Evolutionary conservation across 2,113 vertebrate species (phyloP), one percentile per base, ranked within the genome.

Genomic region (Procapra przewalskii): DNA sequence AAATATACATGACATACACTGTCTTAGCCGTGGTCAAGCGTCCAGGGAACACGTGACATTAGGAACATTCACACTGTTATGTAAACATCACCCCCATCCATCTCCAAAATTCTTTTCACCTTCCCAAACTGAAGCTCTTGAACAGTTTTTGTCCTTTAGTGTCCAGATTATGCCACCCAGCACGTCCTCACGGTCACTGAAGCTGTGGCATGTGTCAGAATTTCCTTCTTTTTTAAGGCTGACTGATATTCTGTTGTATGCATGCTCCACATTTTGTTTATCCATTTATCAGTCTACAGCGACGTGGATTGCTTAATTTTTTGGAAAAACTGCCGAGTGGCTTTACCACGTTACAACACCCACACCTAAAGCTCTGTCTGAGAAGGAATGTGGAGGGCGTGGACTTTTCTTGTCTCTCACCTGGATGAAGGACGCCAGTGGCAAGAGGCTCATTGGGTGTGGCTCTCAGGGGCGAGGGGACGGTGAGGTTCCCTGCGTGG

Each of bases 391-490:
- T 50, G 40, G 33, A 31, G 59, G n/a, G 36, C 29, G 14, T 80
- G 96, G 75, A 64, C 67, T 94, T 62, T 90, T 84, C 45, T 86
- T 77, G 8, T 55, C 45, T 75, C 94, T 91, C 11, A 0, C 60
- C 64, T 85, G 90, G 67, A 27, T 89, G 33, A 82, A 97, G 96
- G 94, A 93, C 62, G 40, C 50, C 33, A 11, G 19, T 6, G 79
- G 21, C 64, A 40, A 2, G 14, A 43, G 0, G 33, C 86, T 52
- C 0, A 0, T 60, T 40, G 27, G 43, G 6, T 14, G 40, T 92
- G 75, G 60, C 59, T 97, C 89, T 94, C 55, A 48, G 13, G 50
- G 71, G 36, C 10, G 29, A 62, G 85, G 77, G 82, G 40, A 27
- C 8, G 67, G 15, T 5, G 40, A 14, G 29, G 12, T 25, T 36